Base-by-base conservation (phyloP, 53 echinoderm and acorn worm species). In the Holothuria leucospilota region DNA sequence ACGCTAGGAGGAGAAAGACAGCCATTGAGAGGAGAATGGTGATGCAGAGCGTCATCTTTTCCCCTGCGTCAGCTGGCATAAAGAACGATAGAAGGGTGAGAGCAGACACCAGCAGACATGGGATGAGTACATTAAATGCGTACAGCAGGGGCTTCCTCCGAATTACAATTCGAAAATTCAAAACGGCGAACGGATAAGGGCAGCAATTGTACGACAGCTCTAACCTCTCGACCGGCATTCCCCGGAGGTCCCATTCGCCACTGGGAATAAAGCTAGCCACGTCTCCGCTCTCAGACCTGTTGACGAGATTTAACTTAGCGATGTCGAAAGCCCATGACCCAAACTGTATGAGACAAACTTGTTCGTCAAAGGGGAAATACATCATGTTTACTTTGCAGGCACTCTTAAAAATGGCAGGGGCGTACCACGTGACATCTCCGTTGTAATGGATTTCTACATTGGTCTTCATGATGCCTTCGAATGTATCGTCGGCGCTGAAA, bases 21-120 rank as follows among this genome's bases (percentile, higher is more conserved):
- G 92, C 92, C 52, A 96, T 79, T 8, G 96, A 96, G n/a, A 96
- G 92, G n/a, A 96, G 96, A 69, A 96, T 96, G 68, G 96, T 96
- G 82, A 96, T 96, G 39, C 96, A 93, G 59, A 96, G 96, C 21
- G 96, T 96, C 27, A 96, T 78, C 84, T 96, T 96, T 90, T 96
- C 94, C 20, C 91, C 91, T 21, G 96, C 91, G 41, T 96, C 94
- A 25, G 96, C 93, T 18, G 96, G 94, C 11, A 96, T 89, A 69
- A 92, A 94, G 84, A 96, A 96, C 62, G 85, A 82, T 77, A 96
- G 85, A 69, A 94, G 86, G 28, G 94, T 96, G 16, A 96, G 85
- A 2, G 94, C 94, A 61, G 93, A 92, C 14, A 96, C 94, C 82
- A 96, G 70, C 82, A 96, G 90, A 77, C 96, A 94, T 28, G 96